Evolutionary conservation across 2,888 invertebrate genomes (phyloP), one percentile per base, ranked within the genome.

Genomic region (Terebella lapidaria): DNA sequence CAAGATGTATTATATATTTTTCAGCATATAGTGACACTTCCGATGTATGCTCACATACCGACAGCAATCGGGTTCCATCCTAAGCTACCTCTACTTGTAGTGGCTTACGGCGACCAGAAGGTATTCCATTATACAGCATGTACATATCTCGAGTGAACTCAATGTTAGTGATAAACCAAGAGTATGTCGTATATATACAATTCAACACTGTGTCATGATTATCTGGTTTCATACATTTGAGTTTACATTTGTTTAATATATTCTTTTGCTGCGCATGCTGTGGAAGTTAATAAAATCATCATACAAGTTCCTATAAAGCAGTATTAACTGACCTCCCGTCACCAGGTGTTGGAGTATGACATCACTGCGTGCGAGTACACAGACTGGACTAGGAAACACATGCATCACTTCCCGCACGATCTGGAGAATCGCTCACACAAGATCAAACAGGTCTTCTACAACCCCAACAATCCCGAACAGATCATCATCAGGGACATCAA

Each of bases 101-200:
- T 89, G 10, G 86, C 86, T 1, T 92, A 92, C 81, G 85, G 90
- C 0, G 89, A 94, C 82, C 88, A 89, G 71, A 89, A 87, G 85
- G 90, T 90, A 78, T n/a, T n/a, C n/a, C n/a, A n/a, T n/a, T n/a
- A n/a, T n/a, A n/a, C n/a, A n/a, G n/a, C n/a, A n/a, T n/a, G n/a
- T n/a, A n/a, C n/a, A n/a, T n/a, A n/a, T n/a, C n/a, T n/a, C n/a
- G n/a, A n/a, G n/a, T n/a, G n/a, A n/a, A n/a, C n/a, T n/a, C n/a
- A n/a, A n/a, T n/a, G n/a, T n/a, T n/a, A n/a, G n/a, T n/a, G n/a
- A n/a, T n/a, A n/a, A n/a, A n/a, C n/a, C n/a, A n/a, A n/a, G n/a
- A n/a, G n/a, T n/a, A n/a, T n/a, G n/a, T n/a, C n/a, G n/a, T n/a
- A n/a, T n/a, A n/a, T n/a, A n/a, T n/a, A n/a, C n/a, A n/a, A n/a